Base-by-base conservation (phyloP, 2,888 invertebrate genomes). In the Phyllotreta cruciferae region DNA sequence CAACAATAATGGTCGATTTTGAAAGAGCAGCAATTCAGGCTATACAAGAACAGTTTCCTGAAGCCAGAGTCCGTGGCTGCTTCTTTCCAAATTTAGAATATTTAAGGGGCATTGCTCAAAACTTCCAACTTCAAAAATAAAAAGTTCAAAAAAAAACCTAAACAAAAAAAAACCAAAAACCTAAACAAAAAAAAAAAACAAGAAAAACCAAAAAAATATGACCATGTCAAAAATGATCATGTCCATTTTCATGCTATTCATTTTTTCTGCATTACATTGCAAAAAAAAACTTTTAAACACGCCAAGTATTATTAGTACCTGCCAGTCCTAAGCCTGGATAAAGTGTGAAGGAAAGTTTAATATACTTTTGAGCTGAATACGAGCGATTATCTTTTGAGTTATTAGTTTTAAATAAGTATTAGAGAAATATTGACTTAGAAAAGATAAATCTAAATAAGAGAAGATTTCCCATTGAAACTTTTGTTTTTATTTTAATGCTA, bases 71-170 rank as follows among this genome's bases (percentile, higher is more conserved):
- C 34, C 34, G 34, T 8, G 11, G 53, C 8, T 52, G 34, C 53
- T 52, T 52, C 35, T 52, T 10, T n/a, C n/a, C n/a, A n/a, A n/a
- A 49, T 49, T 49, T 49, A 14, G 49, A 49, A 49, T 49, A 49
- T 49, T 3, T 49, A 49, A 5, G 49, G 1, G 49, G 49, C 3
- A 49, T 49, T 49, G 49, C 49, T 10, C 49, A 49, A 13, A 13
- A 49, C 13, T 49, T 49, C 49, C 49, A 2, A 5, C 49, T 49
- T 3, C 49, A 49, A 5, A 49, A 49, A 49, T 49, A 49, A 49
- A 49, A 49, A 3, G 2, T 3, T 3, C 6, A 13, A 49, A 49
- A 49, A 49, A 3, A 1, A n/a, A n/a, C n/a, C n/a, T n/a, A n/a
- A n/a, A n/a, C n/a, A n/a, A n/a, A n/a, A 52, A 35, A 34, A 52